Conservation (phyloP, 2,888 invertebrate species). For the Achlya flavicornis region DNA sequence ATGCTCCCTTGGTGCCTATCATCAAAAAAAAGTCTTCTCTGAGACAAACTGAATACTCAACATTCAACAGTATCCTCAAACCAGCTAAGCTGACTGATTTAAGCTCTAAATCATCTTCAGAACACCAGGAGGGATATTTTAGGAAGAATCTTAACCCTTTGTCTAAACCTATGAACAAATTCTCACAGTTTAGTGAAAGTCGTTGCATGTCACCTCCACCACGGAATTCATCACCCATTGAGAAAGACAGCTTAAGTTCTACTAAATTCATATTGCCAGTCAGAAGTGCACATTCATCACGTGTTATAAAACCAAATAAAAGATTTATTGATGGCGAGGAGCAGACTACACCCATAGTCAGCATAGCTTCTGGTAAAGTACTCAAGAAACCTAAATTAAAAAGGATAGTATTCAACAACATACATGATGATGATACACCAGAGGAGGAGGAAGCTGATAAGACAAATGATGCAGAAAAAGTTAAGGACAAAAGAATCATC, state of each 20-base stretch:
- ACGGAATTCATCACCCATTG: constrained; percentile 67
- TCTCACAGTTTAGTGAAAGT: constrained; percentile 74
- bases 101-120: constrained; percentile 82
- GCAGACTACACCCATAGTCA: constrained; percentile 55
- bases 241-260: constrained; percentile 60
- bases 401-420: constrained; percentile 73
- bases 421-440: constrained; percentile 60
- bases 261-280: constrained; percentile 90
- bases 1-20: constrained; percentile 85
- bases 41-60: constrained; percentile 82
- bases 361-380: constrained; percentile 67
- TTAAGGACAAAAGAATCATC: constrained; percentile 57
- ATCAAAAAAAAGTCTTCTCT: constrained; percentile 86
- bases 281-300: constrained; percentile 92
- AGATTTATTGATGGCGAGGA: constrained; percentile 89
- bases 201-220: constrained; percentile 79
- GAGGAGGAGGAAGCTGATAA: constrained; percentile 64
- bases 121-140: constrained; percentile 77
- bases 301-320: constrained; percentile 95
- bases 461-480: constrained; percentile 60
- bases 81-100: constrained; percentile 86
- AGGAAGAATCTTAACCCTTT: constrained; percentile 77
- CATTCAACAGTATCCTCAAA: constrained; percentile 84
- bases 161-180: constrained; percentile 76
- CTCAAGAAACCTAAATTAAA: constrained; percentile 80